Base-by-base conservation (phyloP, 2,113 vertebrate genomes). In the Microcebus tavaratra region DNA sequence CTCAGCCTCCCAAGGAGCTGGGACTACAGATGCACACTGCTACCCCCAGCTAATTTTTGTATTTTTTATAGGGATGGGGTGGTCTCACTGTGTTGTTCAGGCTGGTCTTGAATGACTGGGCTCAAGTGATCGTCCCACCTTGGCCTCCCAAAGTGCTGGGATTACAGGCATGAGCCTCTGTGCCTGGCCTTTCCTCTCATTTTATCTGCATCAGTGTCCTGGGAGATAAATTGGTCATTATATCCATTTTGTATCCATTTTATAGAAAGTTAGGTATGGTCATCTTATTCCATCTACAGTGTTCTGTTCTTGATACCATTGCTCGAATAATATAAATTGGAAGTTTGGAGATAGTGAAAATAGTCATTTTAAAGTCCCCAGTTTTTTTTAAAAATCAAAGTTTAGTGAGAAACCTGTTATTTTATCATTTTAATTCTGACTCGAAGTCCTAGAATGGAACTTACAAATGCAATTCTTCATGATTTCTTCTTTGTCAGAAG, bases 391-490 rank as follows among this genome's bases (percentile, higher is more conserved):
- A 12, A 2, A 87, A 20, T 94, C 20, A n/a, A 81, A 42, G 31
- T 96, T 90, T 27, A 92, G 25, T 76, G 67, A 87, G 12, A 92
- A 57, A 82, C 14, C 6, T 31, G 82, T 70, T 92, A 68, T 88
- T 89, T 92, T 86, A 84, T 9, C 61, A 21, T 87, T 97, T 94
- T 92, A 31, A 90, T 61, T 92, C 29, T 90, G 59, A 96, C 25
- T 59, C 39, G 9, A 82, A 90, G 50, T 95, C 50, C 50, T 78
- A 55, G 96, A 86, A 36, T 87, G 67, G 12, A 93, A 82, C 72
- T 97, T 94, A 72, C 0, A 82, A 83, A 70, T 81, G 45, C 90
- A 92, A 90, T 72, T 94, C 59, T 94, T 95, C 27, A n/a, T 50
- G 1, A 39, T 20, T 92, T 94, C 50, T 78, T 53, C 13, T 53